A percentile compares a stretch with the other conserved stretches of the same genome.
These are phyloP conservation scores for Epinotia ramella DNA, from an alignment of 2,888 invertebrate species.

Conservation along the genomic window DNA sequence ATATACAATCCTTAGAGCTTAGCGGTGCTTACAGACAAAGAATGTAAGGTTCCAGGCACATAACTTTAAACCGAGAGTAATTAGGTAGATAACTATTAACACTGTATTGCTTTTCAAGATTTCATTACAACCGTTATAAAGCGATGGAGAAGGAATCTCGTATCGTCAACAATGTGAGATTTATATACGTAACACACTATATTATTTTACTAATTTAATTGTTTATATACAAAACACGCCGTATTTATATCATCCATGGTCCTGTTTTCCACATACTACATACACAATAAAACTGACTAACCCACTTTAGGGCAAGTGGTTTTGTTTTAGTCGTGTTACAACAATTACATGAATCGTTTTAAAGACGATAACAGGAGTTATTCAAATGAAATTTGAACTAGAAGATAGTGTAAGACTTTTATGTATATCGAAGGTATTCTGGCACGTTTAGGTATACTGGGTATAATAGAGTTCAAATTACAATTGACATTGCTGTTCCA, in stretches of 20 bases:
- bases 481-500: constrained; percentile 46
- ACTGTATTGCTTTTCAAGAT: constrained; percentile 70
- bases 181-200: constrained; percentile 56
- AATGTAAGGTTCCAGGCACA: constrained; percentile 30
- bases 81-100: constrained; percentile 30
- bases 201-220: constrained; percentile 58
- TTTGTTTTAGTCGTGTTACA: background rate
- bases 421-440: constrained; percentile 8
- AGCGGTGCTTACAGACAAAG: constrained; percentile 47
- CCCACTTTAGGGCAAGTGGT: background rate
- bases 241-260: constrained; percentile 55
- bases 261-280: constrained; percentile 18
- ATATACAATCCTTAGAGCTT: constrained; percentile 54
- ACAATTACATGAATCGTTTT: background rate
- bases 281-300: background rate
- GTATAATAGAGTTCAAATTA: constrained; percentile 20
- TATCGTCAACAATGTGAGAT: constrained; percentile 66
- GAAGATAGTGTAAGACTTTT: background rate
- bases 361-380: constrained; percentile 7
- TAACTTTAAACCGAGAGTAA: constrained; percentile 18
- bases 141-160: constrained; percentile 63
- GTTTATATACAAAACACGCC: constrained; percentile 57
- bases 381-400: constrained; percentile 18
- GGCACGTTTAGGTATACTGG: constrained; percentile 19
- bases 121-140: constrained; percentile 70